Evolutionary conservation across 2,113 vertebrate genomes (phyloP).

Genomic region (Propithecus coquereli): DNA sequence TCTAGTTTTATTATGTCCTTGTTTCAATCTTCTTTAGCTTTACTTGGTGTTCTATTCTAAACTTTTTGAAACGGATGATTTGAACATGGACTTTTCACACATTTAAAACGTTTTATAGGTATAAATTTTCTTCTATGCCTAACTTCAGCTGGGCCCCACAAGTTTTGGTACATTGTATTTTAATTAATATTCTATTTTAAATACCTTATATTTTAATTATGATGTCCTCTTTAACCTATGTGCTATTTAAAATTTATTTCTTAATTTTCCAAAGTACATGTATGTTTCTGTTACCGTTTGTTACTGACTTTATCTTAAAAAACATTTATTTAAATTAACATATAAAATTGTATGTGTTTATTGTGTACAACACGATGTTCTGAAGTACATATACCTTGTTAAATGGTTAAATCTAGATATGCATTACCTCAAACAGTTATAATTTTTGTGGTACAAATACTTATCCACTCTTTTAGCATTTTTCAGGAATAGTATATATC

Average conservation of each 20-base stretch:
- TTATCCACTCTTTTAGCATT: neutral
- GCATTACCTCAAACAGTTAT: neutral
- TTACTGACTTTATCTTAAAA: neutral
- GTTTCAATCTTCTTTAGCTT: neutral
- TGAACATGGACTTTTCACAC: neutral
- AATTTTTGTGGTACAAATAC: neutral
- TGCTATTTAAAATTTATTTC: neutral
- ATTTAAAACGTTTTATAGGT: neutral
- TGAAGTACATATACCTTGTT: no score
- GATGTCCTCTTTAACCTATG: neutral
- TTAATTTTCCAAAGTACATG: neutral
- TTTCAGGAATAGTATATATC: neutral
- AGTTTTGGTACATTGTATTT: neutral
- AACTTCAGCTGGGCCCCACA: neutral
- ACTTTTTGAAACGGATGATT: neutral
- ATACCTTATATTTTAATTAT: neutral
- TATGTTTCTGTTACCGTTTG: neutral
- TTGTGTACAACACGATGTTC: neutral
- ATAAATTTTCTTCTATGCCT: neutral
- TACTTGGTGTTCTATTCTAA: neutral
- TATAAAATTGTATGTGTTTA: neutral
- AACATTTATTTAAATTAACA: no score
- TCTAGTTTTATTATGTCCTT: neutral
- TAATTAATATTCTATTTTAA: neutral
- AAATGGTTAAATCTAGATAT: no score